Evolutionary conservation across 1,140 invertebrate species (phyloP).

Genomic region (Musca vetustissima): DNA sequence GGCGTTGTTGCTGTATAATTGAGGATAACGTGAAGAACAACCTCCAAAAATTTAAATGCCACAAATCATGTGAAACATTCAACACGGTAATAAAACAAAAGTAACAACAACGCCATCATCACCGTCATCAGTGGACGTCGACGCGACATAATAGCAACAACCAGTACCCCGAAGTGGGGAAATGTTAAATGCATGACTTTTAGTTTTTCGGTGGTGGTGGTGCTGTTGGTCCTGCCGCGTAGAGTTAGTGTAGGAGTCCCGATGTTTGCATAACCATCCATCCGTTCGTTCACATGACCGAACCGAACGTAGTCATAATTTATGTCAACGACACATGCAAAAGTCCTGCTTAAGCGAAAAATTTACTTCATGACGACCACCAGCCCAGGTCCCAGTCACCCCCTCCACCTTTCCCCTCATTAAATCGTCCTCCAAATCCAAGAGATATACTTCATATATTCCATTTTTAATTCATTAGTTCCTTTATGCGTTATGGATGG

Average conservation of each 20-base stretch:
- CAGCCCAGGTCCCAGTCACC: no score
- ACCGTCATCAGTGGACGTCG: neutral
- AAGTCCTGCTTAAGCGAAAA: constrained; percentile 22
- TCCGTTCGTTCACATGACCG: neutral
- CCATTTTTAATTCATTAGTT: constrained; percentile 10
- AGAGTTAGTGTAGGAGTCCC: neutral
- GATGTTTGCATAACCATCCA: neutral
- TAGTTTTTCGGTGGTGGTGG: neutral
- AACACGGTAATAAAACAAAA: constrained; percentile 23
- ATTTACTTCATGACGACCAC: neutral
- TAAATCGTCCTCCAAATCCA: no score
- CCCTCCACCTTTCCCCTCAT: no score
- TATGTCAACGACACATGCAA: constrained; percentile 22
- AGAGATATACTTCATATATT: no score
- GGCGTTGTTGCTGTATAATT: neutral
- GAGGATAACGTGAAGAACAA: neutral
- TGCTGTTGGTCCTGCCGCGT: neutral
- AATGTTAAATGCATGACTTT: constrained; percentile 14
- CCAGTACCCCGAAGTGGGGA: neutral
- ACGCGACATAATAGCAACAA: neutral
- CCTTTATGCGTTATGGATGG: constrained; percentile 14
- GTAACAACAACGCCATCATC: constrained; percentile 21
- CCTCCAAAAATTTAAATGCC: constrained; percentile 23
- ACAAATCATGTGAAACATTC: constrained; percentile 23
- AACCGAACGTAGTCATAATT: constrained; percentile 9